These are phyloP conservation scores for Zaprionus nigranus DNA, from an alignment of 1,140 invertebrate genomes.

Conservation along the genomic window DNA sequence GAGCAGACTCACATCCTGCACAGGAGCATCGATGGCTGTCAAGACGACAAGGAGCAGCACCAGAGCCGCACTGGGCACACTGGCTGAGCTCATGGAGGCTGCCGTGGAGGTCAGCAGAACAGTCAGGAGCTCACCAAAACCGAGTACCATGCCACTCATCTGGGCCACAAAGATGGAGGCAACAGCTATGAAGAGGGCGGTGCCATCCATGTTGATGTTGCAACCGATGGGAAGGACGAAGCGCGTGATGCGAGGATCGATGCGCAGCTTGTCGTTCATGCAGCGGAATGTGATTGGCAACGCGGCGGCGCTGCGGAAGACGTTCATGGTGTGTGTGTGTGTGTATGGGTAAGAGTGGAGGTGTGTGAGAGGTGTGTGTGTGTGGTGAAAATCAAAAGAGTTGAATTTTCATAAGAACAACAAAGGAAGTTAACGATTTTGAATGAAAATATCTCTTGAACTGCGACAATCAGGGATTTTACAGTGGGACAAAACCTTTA, in stretches of 20 bases:
- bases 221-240: conserved; percentile 96
- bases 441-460: conserved; percentile 31
- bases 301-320: conserved; percentile 92
- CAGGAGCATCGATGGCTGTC: conserved; percentile 93
- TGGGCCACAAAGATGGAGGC: conserved; percentile 97
- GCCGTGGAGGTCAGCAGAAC: conserved; percentile 95
- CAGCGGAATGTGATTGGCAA: conserved; percentile 97
- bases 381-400: conserved; percentile 50
- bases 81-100: conserved; percentile 96
- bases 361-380: conserved; percentile 41
- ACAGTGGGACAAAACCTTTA: neutral
- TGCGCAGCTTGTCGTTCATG: conserved; percentile 95
- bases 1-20: conserved; percentile 92
- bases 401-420: conserved; percentile 46
- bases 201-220: conserved; percentile 98
- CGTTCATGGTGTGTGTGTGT: conserved; percentile 36
- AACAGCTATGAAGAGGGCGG: conserved; percentile 94
- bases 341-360: conserved; percentile 26
- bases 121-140: conserved; percentile 91
- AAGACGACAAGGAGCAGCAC: conserved; percentile 94
- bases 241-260: conserved; percentile 95
- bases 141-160: conserved; percentile 92
- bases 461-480: neutral
- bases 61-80: conserved; percentile 96
- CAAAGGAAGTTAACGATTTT: conserved; percentile 53